Percentiles rank a stretch among this genome's conserved stretches.
Evolutionary conservation across 1,140 invertebrate species (phyloP).

Genomic region (Leguminivora glycinivorella): DNA sequence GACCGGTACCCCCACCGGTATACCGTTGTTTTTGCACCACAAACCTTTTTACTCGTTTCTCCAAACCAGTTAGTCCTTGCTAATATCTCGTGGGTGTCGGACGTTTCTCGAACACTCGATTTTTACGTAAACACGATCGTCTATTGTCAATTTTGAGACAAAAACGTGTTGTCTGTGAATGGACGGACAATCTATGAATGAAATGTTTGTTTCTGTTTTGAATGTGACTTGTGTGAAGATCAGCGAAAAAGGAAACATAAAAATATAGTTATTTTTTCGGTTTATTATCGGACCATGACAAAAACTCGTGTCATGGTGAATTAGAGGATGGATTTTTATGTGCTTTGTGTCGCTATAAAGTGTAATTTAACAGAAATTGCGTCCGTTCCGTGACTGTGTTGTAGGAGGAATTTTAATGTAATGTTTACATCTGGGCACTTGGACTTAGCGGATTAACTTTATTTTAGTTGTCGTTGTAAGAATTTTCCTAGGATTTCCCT

Average conservation of each 20-base stretch:
- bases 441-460: too few relatives aligned
- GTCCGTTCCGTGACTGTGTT: not conserved
- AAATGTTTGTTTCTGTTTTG: not conserved
- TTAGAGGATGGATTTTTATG: not conserved
- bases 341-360: not conserved
- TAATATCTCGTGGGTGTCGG: slow-evolving; percentile 2
- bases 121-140: not conserved
- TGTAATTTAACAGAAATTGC: not conserved
- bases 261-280: not conserved
- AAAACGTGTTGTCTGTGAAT: not conserved
- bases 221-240: not conserved
- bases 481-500: not conserved
- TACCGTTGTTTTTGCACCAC: not conserved
- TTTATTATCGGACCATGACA: not conserved
- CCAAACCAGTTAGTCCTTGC: not conserved
- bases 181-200: not conserved
- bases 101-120: not conserved
- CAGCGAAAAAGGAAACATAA: not conserved
- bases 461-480: not conserved
- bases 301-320: not conserved
- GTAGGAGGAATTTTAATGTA: not conserved
- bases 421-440: not conserved
- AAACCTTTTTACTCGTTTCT: not conserved
- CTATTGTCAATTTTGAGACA: not conserved
- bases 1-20: not conserved